A percentile compares a stretch with the other conserved stretches of the same genome.
These are phyloP conservation scores for Pristionchus maxplancki DNA, from an alignment of 2,888 invertebrate species.

Conservation along the genomic window DNA sequence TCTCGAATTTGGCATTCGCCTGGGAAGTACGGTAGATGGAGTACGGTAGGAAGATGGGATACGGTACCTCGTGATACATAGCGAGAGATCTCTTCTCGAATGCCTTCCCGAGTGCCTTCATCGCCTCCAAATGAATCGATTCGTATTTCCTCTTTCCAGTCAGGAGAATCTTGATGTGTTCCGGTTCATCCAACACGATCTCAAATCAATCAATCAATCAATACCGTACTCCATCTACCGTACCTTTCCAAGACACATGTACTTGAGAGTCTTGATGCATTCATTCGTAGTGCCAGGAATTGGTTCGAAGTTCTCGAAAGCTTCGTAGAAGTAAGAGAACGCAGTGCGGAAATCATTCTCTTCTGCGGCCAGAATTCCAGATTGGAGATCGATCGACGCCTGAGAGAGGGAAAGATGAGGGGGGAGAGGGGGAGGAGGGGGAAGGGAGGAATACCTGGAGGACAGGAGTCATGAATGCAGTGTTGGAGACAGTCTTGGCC, in stretches of 20 bases:
- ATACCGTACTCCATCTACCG: not conserved
- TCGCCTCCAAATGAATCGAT: conserved; percentile 44
- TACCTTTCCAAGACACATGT: conserved; percentile 50
- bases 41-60: not conserved
- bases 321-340: conserved; percentile 49
- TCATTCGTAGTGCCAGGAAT: not conserved
- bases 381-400: conserved; percentile 49
- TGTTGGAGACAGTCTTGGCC: conserved; percentile 49
- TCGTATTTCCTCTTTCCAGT: conserved; percentile 31
- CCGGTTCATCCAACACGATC: conserved; percentile 45
- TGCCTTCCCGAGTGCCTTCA: conserved; percentile 50
- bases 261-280: conserved; percentile 46
- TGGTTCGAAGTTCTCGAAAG: conserved; percentile 47
- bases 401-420: not conserved
- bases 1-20: conserved; percentile 44
- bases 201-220: not conserved
- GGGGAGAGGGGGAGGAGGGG: not conserved
- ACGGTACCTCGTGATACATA: conserved; percentile 44
- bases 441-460: not conserved
- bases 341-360: conserved; percentile 50
- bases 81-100: conserved; percentile 49
- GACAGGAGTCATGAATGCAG: conserved; percentile 27
- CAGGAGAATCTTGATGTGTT: conserved; percentile 38
- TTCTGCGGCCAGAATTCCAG: conserved; percentile 41
- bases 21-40: not conserved